Evolutionary conservation across 2,888 invertebrate genomes (phyloP), one percentile per base, ranked within the genome.

Genomic region (Geophilus truncorum): DNA sequence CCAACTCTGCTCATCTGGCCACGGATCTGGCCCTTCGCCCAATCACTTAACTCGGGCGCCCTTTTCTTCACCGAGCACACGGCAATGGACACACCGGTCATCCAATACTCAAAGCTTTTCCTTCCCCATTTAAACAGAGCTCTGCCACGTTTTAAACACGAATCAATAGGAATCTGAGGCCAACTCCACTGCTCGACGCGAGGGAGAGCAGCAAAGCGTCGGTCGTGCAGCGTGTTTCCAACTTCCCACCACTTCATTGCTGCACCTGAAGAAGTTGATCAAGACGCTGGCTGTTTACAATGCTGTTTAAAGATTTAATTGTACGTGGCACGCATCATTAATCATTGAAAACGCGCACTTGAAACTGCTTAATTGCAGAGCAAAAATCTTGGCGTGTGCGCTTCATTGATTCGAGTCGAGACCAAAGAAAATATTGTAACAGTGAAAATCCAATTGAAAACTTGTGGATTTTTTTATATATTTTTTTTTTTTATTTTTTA

Each of bases 1-100:
- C 62, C 62, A 62, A 62, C 25, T 62, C 62, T 62, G 62, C 62
- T 62, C 62, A 62, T 62, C 62, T 62, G 62, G 62, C 62, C 62
- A 62, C 18, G 23, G 62, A 62, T 57, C 57, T 62, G 62, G 62
- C 62, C 62, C 62, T 25, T 62, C 62, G 62, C 62, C 62, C 62
- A 62, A 62, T 62, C 62, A 62, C 62, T 62, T 62, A 62, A 62
- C 62, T 57, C 57, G 21, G 23, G 4, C 57, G 57, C 57, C 57
- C 57, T 12, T 23, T 62, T 62, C 62, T 62, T 62, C 25, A 9
- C n/a, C 45, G 45, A 45, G 2, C 45, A 45, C 18, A 23, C 45
- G 62, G 62, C 28, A 23, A 62, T 62, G 62, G 62, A 62, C 57
- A 57, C 62, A 62, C 62, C 62, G 25, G 62, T 62, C 62, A 62